These are phyloP conservation scores for Periplaneta americana DNA, from an alignment of 1,140 invertebrate genomes.

Conservation along the genomic window DNA sequence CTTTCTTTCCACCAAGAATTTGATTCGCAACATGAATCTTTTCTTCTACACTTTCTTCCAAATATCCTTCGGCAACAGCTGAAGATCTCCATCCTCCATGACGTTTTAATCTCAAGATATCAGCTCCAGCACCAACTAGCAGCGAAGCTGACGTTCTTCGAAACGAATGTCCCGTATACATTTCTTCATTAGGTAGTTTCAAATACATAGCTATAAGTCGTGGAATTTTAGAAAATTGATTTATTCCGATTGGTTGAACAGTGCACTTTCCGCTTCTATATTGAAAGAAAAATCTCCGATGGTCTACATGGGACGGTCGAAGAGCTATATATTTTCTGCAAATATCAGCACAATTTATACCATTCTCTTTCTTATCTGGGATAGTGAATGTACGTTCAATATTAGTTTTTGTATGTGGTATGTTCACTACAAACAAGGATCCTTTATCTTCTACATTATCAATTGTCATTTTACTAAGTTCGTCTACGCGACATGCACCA, in stretches of 20 bases:
- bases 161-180: slow-evolving; percentile 15
- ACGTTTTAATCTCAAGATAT: not conserved
- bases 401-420: not conserved
- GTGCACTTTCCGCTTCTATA: not conserved
- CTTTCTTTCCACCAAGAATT: no score
- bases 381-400: not conserved
- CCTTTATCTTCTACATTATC: not conserved
- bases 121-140: not conserved
- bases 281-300: not conserved
- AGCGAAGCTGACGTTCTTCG: not conserved
- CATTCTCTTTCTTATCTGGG: not conserved
- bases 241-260: slow-evolving; percentile 14
- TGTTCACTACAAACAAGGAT: not conserved
- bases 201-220: slow-evolving; percentile 17
- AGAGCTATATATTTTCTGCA: not conserved
- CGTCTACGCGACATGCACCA: not conserved
- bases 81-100: not conserved
- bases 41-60: not conserved
- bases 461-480: no score
- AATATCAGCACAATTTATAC: not conserved
- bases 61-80: not conserved
- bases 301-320: not conserved
- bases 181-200: slow-evolving; percentile 4
- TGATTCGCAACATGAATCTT: not conserved
- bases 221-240: slow-evolving; percentile 20